These are phyloP conservation scores for Disparrhopalites patrizii DNA, from an alignment of 2,888 invertebrate species.

Conservation along the genomic window DNA sequence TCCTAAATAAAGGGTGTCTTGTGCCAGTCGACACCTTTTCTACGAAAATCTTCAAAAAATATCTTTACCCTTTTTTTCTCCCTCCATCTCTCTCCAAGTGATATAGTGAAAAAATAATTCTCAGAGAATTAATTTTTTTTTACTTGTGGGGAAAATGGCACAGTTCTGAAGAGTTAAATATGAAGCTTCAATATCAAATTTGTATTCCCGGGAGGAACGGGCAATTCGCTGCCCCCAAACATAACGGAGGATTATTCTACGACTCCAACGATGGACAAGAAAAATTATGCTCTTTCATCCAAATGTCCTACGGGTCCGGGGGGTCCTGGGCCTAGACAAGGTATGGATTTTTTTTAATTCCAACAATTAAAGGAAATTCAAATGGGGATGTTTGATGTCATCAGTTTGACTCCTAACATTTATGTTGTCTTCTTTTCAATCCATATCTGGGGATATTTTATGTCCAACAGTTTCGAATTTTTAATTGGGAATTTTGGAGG, in stretches of 20 bases:
- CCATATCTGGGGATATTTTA: not conserved
- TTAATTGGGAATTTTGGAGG: not conserved
- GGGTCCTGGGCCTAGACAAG: constrained; percentile 31
- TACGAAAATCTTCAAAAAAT: too few relatives aligned
- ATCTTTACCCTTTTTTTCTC: constrained; percentile 17
- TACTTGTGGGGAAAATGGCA: constrained; percentile 45
- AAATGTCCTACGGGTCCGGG: constrained; percentile 27
- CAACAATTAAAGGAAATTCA: not conserved
- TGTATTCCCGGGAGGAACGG: constrained; percentile 47
- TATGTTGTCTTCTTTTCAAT: too few relatives aligned
- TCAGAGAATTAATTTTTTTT: constrained; percentile 29
- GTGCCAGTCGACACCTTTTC: constrained; percentile 9
- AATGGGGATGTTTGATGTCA: not conserved
- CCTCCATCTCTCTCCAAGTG: constrained; percentile 6
- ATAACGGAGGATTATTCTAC: constrained; percentile 47
- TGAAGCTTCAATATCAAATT: constrained; percentile 41
- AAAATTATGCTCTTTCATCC: constrained; percentile 35
- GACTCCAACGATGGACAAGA: constrained; percentile 47
- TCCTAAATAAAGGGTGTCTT: too few relatives aligned
- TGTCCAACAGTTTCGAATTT: too few relatives aligned
- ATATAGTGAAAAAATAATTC: constrained; percentile 9
- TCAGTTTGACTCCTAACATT: too few relatives aligned
- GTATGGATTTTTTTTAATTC: constrained; percentile 21
- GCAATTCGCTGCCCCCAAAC: constrained; percentile 36
- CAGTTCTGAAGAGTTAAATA: constrained; percentile 46